Base-by-base conservation (phyloP, 2,888 invertebrate species). In the Lasioglossum figueresi region DNA sequence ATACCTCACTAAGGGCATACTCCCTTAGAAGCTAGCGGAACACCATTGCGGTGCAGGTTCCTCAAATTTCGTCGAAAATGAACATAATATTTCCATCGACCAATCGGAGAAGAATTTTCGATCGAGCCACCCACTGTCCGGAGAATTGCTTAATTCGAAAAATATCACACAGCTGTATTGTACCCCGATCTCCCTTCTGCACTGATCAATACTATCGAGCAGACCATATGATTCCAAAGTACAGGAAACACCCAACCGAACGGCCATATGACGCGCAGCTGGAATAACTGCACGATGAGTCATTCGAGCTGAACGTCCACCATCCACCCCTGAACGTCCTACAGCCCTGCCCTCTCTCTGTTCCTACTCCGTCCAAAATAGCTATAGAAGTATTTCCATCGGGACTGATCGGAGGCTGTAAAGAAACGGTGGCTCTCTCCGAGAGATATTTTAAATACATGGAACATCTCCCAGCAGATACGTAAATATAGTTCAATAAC, bases 241-340 rank as follows among this genome's bases (percentile, higher is more conserved):
- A 68, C 27, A 73, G 73, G 77, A 79, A 89, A 81, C 45, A 79
- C 52, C 70, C 77, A 83, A 77, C 27, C 40, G 27, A 70, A 37
- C 72, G 45, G 71, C 89, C 90, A 89, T 82, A 85, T 90, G 90
- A 89, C 89, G 79, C 78, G 83, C 90, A 90, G 90, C 89, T 90
- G 90, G 88, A 48, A 85, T 85, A 78, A 75, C 81, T 78, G 31
- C 73, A 48, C 37, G 80, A 83, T 90, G 90, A 90, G 73, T 90
- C 90, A 90, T 74, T 68, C 34, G 34, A 56, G 23, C 81, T 72
- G 31, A 63, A 19, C 79, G 81, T 82, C 90, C 89, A 90, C 90
- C 79, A 79, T 82, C 90, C 89, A 90, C 90, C 90, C 88, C 76
- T 76, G 16, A 73, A 79, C 72, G 81, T 80, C 78, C 66, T 85